These are phyloP conservation scores for Nibea albiflora DNA, from an alignment of 2,113 vertebrate species.

Conservation along the genomic window DNA sequence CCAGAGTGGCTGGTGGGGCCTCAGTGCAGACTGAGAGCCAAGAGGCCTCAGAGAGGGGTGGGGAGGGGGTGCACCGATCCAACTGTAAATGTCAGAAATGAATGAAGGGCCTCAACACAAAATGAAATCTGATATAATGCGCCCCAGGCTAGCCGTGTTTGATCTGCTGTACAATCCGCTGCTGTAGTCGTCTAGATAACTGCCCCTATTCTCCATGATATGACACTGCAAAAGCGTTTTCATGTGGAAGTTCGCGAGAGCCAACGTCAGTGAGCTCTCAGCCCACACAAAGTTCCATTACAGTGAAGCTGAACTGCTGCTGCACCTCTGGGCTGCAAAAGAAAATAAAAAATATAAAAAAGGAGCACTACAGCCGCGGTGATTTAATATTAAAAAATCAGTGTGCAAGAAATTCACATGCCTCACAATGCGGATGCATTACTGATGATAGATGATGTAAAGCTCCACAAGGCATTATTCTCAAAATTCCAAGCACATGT, in stretches of 20 bases:
- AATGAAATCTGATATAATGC: conserved; percentile 81
- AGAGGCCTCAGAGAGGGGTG: conserved; percentile 80
- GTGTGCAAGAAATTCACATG: conserved; percentile 30
- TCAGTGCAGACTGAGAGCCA: conserved; percentile 71
- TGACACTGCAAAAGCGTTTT: conserved; percentile 77
- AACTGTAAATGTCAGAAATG: conserved; percentile 87
- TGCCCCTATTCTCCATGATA: conserved; percentile 69
- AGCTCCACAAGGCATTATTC: conserved; percentile 58
- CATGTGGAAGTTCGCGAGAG: conserved; percentile 59
- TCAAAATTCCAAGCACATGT: conserved; percentile 56
- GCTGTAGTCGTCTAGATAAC: conserved; percentile 69
- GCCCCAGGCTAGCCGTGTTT: conserved; percentile 74
- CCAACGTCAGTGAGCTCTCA: conserved; percentile 63
- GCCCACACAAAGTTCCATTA: conserved; percentile 80
- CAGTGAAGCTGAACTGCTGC: conserved; percentile 53
- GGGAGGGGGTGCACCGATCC: conserved; percentile 48
- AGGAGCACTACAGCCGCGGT: conserved; percentile 34
- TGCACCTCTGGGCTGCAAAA: conserved; percentile 67
- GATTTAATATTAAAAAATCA: conserved; percentile 58
- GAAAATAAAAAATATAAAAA: not conserved
- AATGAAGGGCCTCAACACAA: conserved; percentile 84
- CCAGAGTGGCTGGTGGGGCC: conserved; percentile 82
- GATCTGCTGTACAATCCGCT: conserved; percentile 76
- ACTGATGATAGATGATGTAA: conserved; percentile 54
- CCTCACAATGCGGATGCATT: conserved; percentile 36